Percentiles rank a stretch among this genome's conserved stretches.
These are phyloP conservation scores for Drosophila auraria DNA, from an alignment of 1,140 invertebrate genomes.

Conservation along the genomic window DNA sequence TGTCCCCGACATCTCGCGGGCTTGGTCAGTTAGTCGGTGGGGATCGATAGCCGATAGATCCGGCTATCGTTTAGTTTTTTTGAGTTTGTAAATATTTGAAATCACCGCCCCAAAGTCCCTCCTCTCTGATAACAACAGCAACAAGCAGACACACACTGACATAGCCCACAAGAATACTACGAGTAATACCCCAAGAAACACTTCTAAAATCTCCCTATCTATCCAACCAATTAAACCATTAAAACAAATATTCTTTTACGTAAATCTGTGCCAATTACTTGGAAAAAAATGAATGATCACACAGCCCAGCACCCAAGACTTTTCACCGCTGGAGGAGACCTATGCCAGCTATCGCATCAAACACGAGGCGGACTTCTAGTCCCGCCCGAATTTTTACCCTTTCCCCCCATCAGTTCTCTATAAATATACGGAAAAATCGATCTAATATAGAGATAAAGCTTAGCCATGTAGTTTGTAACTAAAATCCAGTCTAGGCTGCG, in stretches of 20 bases:
- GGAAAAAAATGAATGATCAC: constrained; percentile 36
- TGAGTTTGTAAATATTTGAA: constrained; percentile 76
- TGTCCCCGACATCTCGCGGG: constrained; percentile 22
- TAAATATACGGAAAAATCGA: constrained; percentile 36
- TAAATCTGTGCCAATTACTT: constrained; percentile 76
- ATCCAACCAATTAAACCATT: constrained; percentile 18
- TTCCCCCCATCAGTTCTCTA: constrained; percentile 19
- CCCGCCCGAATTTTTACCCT: constrained; percentile 16
- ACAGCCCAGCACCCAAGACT: constrained; percentile 78
- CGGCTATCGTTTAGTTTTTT: constrained; percentile 47
- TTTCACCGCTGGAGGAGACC: constrained; percentile 83
- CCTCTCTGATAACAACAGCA: constrained; percentile 20
- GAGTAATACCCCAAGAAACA: constrained; percentile 27
- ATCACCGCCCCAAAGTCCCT: constrained; percentile 13
- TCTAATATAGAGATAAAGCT: constrained; percentile 50
- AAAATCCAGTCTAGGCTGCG: constrained; percentile 52
- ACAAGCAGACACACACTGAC: constrained; percentile 39
- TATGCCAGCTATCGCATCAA: constrained; percentile 84
- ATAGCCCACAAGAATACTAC: constrained; percentile 26
- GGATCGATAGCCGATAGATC: constrained; percentile 38
- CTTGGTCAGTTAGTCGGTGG: constrained; percentile 55
- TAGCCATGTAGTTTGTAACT: constrained; percentile 62
- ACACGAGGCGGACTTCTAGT: constrained; percentile 81
- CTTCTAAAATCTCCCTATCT: constrained; percentile 57
- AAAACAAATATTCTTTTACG: constrained; percentile 15